Evolutionary conservation across 2,888 invertebrate genomes (phyloP).

Genomic region (Cryptus armator): DNA sequence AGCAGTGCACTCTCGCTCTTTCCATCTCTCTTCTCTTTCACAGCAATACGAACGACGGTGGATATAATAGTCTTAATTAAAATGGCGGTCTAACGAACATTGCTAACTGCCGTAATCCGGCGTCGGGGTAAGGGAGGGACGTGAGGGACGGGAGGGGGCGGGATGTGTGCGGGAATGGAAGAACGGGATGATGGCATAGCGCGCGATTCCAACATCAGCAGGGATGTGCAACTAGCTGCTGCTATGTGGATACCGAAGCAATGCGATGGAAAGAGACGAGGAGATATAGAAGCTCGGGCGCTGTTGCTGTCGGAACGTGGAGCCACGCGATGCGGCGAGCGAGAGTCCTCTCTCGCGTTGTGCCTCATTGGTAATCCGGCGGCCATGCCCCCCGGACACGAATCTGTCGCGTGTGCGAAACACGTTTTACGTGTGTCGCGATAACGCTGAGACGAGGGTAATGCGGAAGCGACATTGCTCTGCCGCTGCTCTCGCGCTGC

Average conservation of each 20-base stretch:
- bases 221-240: conserved; percentile 33
- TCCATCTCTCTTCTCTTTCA: conserved; percentile 15
- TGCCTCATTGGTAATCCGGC: conserved; percentile 81
- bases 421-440: conserved; percentile 72
- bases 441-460: conserved; percentile 70
- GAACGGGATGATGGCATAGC: conserved; percentile 34
- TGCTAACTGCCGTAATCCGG: conserved; percentile 81
- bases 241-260: background rate
- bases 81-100: conserved; percentile 81
- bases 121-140: background rate
- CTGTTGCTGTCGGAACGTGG: conserved; percentile 45
- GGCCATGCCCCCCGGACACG: conserved; percentile 69
- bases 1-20: background rate
- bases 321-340: conserved; percentile 30
- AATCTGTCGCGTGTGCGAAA: conserved; percentile 72
- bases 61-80: conserved; percentile 81
- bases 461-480: conserved; percentile 66
- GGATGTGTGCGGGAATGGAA: conserved; percentile 13
- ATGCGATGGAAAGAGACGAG: conserved; percentile 19
- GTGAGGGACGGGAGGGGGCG: background rate
- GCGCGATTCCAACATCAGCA: conserved; percentile 52
- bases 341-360: conserved; percentile 47
- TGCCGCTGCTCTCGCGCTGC: conserved; percentile 24
- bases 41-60: conserved; percentile 70
- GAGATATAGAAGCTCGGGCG: conserved; percentile 2